Base-by-base conservation (phyloP, 1,140 invertebrate species). In the Hylaeus anthracinus region DNA sequence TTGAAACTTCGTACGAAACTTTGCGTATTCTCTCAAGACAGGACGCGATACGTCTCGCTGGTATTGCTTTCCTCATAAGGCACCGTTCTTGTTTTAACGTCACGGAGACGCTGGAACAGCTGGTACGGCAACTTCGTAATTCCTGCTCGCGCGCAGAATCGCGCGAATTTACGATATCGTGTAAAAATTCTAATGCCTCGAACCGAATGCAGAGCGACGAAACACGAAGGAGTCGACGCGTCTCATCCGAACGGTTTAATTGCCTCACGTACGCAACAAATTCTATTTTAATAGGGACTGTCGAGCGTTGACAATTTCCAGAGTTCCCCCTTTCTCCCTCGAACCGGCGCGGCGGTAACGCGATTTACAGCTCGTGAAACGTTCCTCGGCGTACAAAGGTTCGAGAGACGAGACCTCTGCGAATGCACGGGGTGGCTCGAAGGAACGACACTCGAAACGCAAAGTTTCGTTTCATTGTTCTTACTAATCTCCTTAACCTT, bases 211-310 rank as follows among this genome's bases (percentile, higher is more conserved):
- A n/a, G 48, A 71, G 14, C 9, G 39, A 2, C 37, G 5, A 58
- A 58, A 75, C 45, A 43, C 51, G 73, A 37, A 2, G n/a, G 10
- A 4, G 26, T 10, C 15, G 6, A 5, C 26, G 8, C 4, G 39
- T 70, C 41, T 77, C 48, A 3, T 26, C 37, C 12, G 9, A 9
- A 26, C 37, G 56, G 58, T 64, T 56, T 56, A 48, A 48, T 65
- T 37, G 45, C 41, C 77, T 72, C 77, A 65, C 60, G 70, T 56
- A 55, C 51, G 39, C 51, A 9, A 64, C 61, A 65, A 73, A 79
- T 79, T 73, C 39, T 72, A 79, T 65, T 79, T 79, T 79, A 63
- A 78, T 78, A 78, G 66, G 58, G 15, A 37, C 12, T n/a, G 51
- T 10, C n/a, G 10, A 14, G 60, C 43, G 56, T 12, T 26, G 10